Percentiles rank a stretch among this genome's conserved stretches.
Conservation (phyloP, 2,888 invertebrate genomes). For the Fissipunctia ypsillon region DNA sequence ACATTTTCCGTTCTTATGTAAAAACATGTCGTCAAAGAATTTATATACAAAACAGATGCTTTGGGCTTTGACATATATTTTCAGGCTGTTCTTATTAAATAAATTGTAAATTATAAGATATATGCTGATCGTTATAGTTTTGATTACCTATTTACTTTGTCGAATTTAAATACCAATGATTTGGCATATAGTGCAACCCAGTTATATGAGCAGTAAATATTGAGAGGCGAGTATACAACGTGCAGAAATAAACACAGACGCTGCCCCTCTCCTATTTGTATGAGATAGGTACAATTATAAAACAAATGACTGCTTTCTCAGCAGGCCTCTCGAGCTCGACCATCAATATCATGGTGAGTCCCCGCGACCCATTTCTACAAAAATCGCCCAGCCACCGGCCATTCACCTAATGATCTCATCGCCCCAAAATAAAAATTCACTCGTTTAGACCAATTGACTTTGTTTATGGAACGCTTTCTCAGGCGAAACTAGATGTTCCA, state of each 20-base stretch:
- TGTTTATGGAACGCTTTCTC: constrained; percentile 86
- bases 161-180: constrained; percentile 34
- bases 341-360: constrained; percentile 86
- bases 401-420: constrained; percentile 89
- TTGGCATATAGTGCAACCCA: constrained; percentile 46
- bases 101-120: constrained; percentile 31
- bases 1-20: constrained; percentile 69
- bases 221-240: not conserved
- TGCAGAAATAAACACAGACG: constrained; percentile 43
- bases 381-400: constrained; percentile 78
- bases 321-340: constrained; percentile 61
- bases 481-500: constrained; percentile 82
- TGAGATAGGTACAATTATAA: constrained; percentile 46
- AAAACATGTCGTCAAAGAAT: constrained; percentile 71
- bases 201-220: constrained; percentile 33
- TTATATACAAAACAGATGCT: constrained; percentile 71
- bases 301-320: constrained; percentile 56
- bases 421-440: constrained; percentile 86
- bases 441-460: constrained; percentile 87
- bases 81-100: constrained; percentile 23
- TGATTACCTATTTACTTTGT: constrained; percentile 31
- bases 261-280: constrained; percentile 21
- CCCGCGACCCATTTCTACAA: constrained; percentile 83
- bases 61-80: constrained; percentile 57
- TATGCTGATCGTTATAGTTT: constrained; percentile 34